These are phyloP conservation scores for Karalla daura DNA, from an alignment of 2,797 vertebrate species.

Conservation along the genomic window DNA sequence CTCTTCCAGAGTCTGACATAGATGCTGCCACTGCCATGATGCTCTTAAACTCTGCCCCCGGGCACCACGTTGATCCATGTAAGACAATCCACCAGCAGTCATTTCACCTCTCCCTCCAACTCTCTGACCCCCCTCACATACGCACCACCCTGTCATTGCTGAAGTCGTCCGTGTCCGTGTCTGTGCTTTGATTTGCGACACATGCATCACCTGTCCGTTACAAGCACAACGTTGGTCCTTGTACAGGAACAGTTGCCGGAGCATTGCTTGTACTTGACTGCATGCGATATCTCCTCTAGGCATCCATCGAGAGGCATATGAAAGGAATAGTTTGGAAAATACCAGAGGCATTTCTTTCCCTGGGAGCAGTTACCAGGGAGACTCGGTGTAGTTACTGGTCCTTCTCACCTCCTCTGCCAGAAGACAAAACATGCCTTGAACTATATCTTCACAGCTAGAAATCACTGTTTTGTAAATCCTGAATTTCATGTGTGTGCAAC, in stretches of 20 bases:
- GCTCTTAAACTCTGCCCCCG: constrained; percentile 99
- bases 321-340: neutral
- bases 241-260: constrained; percentile 2
- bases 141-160: constrained; percentile 73
- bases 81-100: constrained; percentile 83
- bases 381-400: neutral
- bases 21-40: constrained; percentile 99
- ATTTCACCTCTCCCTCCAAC: constrained; percentile 50
- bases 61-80: constrained; percentile 96
- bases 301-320: neutral
- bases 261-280: neutral
- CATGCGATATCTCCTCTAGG: neutral
- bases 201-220: constrained; percentile 22
- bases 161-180: constrained; percentile 51
- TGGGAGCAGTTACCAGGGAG: neutral
- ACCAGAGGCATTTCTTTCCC: neutral
- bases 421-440: neutral
- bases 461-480: neutral
- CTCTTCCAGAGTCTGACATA: constrained; percentile 97
- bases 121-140: constrained; percentile 46
- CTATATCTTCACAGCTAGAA: neutral
- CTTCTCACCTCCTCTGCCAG: neutral
- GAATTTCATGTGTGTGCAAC: neutral
- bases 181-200: constrained; percentile 58
- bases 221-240: constrained; percentile 10